Evolutionary conservation across 1,140 invertebrate genomes (phyloP).

Genomic region (Sitophilus oryzae): DNA sequence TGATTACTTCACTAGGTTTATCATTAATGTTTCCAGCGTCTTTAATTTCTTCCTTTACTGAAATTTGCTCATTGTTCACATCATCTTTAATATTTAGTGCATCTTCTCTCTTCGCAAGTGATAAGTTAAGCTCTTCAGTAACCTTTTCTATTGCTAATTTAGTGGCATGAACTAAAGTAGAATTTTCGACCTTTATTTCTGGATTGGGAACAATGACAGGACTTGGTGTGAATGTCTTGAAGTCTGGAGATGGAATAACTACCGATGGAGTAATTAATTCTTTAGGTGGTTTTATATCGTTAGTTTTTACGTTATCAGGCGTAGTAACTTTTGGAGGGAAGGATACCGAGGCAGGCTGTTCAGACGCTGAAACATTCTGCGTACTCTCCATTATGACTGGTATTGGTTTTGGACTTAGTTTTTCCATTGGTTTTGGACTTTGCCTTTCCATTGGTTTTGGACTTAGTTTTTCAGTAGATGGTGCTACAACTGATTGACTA

Average conservation of each 20-base stretch:
- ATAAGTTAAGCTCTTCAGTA: constrained; percentile 37
- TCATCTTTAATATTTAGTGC: constrained; percentile 22
- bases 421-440: constrained; percentile 1
- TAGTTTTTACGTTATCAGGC: background rate
- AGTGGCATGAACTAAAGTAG: constrained; percentile 8
- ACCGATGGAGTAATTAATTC: constrained; percentile 1
- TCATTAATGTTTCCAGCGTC: constrained; percentile 10
- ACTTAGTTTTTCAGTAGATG: background rate
- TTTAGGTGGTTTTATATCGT: background rate
- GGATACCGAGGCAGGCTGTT: background rate
- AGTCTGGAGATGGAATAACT: constrained; percentile 4
- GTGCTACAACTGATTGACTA: constrained; percentile 5
- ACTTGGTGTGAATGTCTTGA: constrained; percentile 45
- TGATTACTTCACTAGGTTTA: background rate
- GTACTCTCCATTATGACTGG: constrained; percentile 4
- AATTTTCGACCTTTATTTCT: constrained; percentile 21
- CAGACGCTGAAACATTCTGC: background rate
- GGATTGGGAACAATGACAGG: constrained; percentile 47
- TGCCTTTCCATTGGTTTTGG: constrained; percentile 5
- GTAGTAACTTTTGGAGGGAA: background rate
- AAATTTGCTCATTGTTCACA: constrained; percentile 10
- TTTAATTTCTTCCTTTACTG: constrained; percentile 17
- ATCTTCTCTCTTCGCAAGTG: constrained; percentile 24
- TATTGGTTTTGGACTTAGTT: constrained; percentile 5
- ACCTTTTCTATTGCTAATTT: constrained; percentile 34